Percentiles rank a stretch among this genome's conserved stretches.
phyloP scores from a whole-genome alignment of 1,140 invertebrate genomes.

The Sipha flava region DNA sequence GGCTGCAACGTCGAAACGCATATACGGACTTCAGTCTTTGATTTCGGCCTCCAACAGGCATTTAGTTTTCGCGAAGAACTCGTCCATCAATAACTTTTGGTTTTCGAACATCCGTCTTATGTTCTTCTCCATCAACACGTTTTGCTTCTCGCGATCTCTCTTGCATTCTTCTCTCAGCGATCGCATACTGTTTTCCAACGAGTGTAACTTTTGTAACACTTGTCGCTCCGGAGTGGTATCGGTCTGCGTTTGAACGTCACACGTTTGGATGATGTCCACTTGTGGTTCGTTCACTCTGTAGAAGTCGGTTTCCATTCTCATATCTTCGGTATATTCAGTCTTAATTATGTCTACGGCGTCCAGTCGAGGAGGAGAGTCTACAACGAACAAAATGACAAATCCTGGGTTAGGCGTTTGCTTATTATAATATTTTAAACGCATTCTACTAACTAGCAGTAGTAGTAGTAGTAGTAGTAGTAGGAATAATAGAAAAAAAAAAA shows the following conservation, averaged over 20 bases:
- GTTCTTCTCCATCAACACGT: neutral
- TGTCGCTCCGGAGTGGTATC: neutral
- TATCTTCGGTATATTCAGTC: neutral
- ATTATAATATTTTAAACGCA: too few species aligned
- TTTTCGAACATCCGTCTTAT: neutral
- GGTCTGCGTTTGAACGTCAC: neutral
- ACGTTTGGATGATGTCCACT: slow-evolving; percentile 17
- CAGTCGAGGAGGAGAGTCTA: neutral
- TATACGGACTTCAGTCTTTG: neutral
- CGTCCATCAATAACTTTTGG: neutral
- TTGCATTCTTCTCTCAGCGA: neutral
- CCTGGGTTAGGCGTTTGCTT: too few species aligned
- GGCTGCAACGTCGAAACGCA: too few species aligned
- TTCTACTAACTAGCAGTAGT: too few species aligned
- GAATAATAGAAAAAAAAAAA: too few species aligned
- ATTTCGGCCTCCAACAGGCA: neutral
- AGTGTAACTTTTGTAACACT: neutral
- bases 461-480: too few species aligned
- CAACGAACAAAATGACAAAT: neutral
- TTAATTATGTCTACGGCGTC: neutral
- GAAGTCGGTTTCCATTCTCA: slow-evolving; percentile 10
- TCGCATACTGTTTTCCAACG: neutral
- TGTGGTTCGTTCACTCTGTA: slow-evolving; percentile 2
- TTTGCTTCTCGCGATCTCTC: neutral
- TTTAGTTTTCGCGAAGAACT: neutral